Evolutionary conservation across 2,113 vertebrate species (phyloP).

Genomic region (Dryoscopus gambensis): DNA sequence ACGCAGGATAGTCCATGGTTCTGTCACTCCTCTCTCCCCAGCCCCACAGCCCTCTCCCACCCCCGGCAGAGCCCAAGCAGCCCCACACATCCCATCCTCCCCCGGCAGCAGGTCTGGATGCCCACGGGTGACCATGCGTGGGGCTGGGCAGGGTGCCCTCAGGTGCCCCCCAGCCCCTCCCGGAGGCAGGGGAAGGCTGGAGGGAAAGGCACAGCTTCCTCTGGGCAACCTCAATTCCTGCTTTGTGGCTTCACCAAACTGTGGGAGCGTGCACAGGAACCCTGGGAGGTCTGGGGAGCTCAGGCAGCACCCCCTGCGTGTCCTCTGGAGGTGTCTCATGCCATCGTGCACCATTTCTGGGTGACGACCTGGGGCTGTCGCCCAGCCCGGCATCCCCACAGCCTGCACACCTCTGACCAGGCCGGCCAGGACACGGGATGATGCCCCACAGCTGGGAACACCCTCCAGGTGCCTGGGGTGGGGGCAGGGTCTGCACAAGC

Average conservation of each 20-base stretch:
- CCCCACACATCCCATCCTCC: neutral
- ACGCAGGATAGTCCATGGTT: accelerated
- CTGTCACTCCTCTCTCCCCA: neutral
- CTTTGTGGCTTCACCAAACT: neutral
- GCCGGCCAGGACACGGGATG: neutral
- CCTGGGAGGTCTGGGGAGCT: accelerated
- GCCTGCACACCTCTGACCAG: neutral
- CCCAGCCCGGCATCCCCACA: accelerated
- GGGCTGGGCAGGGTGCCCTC: neutral
- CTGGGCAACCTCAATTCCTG: neutral
- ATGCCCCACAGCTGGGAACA: neutral
- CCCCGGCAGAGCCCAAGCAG: neutral
- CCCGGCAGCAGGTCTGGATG: neutral
- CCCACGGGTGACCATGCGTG: accelerated
- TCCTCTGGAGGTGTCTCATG: neutral
- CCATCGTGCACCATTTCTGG: neutral
- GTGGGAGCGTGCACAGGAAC: accelerated
- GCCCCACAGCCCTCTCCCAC: neutral
- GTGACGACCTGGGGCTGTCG: neutral
- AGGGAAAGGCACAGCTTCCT: neutral
- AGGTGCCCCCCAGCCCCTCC: neutral
- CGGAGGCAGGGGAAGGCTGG: neutral
- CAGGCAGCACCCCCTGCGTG: accelerated
- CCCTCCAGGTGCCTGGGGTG: accelerated
- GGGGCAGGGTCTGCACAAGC: neutral